A percentile compares a stretch with the other conserved stretches of the same genome.
These are phyloP conservation scores for Halcyon smyrnensis DNA, from an alignment of 2,797 vertebrate genomes.

Conservation along the genomic window DNA sequence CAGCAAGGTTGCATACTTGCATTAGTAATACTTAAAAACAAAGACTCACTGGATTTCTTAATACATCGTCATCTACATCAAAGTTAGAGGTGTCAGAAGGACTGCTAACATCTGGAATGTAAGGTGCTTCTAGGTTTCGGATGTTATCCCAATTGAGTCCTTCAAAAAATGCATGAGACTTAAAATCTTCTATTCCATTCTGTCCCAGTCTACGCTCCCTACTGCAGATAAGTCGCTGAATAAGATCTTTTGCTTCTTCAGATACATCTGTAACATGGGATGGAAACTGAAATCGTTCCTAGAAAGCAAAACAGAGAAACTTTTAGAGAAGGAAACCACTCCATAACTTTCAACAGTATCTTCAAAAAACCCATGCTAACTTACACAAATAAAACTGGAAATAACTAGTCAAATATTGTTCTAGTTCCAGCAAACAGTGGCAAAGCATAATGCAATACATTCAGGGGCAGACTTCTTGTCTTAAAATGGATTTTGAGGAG, in stretches of 20 bases:
- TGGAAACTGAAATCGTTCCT: slow-evolving; percentile 98
- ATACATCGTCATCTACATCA: slow-evolving; percentile 93
- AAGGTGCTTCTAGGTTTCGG: slow-evolving; percentile 90
- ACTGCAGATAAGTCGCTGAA: slow-evolving; percentile 93
- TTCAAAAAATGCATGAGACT: slow-evolving; percentile 90
- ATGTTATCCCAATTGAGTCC: slow-evolving; percentile 95
- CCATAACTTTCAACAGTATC: background rate
- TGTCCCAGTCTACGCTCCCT: slow-evolving; percentile 90
- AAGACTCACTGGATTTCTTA: slow-evolving; percentile 90
- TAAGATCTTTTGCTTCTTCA: slow-evolving; percentile 93
- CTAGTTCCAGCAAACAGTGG: background rate
- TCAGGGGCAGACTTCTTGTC: background rate
- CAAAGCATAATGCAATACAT: background rate
- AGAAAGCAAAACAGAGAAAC: background rate
- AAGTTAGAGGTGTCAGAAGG: slow-evolving; percentile 98
- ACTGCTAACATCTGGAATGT: slow-evolving; percentile 96
- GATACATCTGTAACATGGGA: slow-evolving; percentile 91
- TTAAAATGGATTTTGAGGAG: background rate
- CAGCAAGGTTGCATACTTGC: background rate
- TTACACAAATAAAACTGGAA: background rate
- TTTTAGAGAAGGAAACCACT: background rate
- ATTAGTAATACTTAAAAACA: background rate
- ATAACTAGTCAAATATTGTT: background rate
- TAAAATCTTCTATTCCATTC: slow-evolving; percentile 93
- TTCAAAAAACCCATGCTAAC: background rate